A percentile compares a stretch with the other conserved stretches of the same genome.
Evolutionary conservation across 2,113 vertebrate genomes (phyloP).

Genomic region (Crotalus tigris): DNA sequence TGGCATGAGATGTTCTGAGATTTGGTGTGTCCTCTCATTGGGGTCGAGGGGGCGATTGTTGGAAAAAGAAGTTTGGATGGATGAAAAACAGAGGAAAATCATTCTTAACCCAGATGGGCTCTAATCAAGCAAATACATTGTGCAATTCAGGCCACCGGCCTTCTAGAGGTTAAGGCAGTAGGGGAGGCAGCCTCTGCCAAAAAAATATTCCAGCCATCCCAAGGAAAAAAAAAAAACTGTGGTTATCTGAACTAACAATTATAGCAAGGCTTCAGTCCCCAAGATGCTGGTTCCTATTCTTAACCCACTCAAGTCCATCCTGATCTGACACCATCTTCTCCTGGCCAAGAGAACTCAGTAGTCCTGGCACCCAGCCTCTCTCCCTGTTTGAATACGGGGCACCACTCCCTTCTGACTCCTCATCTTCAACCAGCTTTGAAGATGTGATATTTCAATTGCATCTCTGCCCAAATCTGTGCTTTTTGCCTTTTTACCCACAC

Average conservation of each 20-base stretch:
- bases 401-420: neutral
- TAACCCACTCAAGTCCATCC: neutral
- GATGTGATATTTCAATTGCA: conserved; percentile 10
- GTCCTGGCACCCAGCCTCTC: neutral
- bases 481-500: conserved; percentile 16
- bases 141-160: neutral
- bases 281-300: neutral
- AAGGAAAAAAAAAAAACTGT: conserved; percentile 19
- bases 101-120: neutral
- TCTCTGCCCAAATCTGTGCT: neutral
- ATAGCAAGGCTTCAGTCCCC: conserved; percentile 9
- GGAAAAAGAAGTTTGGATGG: neutral
- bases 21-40: neutral
- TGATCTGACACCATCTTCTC: neutral
- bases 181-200: neutral
- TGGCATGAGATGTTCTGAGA: neutral
- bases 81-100: neutral
- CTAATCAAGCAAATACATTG: neutral
- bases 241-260: conserved; percentile 26
- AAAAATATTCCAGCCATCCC: conserved; percentile 20
- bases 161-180: neutral
- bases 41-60: neutral
- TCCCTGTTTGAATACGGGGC: neutral
- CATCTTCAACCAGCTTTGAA: conserved; percentile 15
- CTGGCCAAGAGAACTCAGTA: neutral